Base-by-base conservation (phyloP, 1,140 invertebrate genomes). In the Tetranychus cinnabarinus region DNA sequence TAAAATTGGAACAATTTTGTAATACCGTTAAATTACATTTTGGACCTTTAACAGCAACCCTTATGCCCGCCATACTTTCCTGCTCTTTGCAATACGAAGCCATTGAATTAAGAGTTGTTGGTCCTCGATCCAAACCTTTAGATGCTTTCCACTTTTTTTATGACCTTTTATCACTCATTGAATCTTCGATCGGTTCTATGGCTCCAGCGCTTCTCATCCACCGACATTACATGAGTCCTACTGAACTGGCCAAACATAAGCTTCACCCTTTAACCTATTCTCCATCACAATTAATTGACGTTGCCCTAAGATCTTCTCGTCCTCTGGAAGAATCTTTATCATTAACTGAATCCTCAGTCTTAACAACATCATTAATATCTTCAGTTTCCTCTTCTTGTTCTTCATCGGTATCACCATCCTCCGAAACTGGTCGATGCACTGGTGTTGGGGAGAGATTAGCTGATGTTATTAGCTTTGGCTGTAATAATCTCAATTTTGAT, bases 1-100 rank as follows among this genome's bases (percentile, higher is more conserved):
- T 59, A 31, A 84, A 87, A 71, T 71, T 88, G 12, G 82, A 84
- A 65, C 85, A 88, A 69, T 88, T 85, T 84, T 79, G 78, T 69
- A 75, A 80, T 59, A 84, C 83, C 15, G 83, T 81, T n/a, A 86
- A 86, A 71, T 76, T 85, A 59, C 83, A 80, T 66, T 79, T 80
- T 58, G 80, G 81, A 2, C 75, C 77, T 45, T 75, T 85, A 58
- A 84, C 88, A 45, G 56, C 56, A 8, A 58, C 61, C 45, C n/a
- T 63, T 13, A 56, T 54, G 7, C 34, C 54, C 12, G 39, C 42
- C n/a, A 54, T 52, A 15, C 3, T 61, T 5, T n/a, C 45, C 36
- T 56, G 34, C 12, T 58, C 57, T 6, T n/a, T 45, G 2, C n/a
- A 46, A 46, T 58, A 45, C n/a, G 59, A 63, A 15, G 59, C 50